Base-by-base conservation (phyloP, 1,140 invertebrate genomes). In the Archegozetes longisetosus region DNA sequence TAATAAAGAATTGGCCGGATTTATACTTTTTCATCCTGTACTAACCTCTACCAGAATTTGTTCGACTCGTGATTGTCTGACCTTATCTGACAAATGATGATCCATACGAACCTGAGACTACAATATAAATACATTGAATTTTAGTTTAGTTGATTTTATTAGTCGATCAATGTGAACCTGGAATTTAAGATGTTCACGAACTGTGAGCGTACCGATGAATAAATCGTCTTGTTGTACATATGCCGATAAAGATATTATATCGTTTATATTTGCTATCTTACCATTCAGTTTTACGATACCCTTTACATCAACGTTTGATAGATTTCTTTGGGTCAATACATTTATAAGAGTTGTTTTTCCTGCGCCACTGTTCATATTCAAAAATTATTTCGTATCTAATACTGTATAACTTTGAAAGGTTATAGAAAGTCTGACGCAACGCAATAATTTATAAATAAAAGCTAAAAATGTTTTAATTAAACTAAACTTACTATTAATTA, bases 291-390 rank as follows among this genome's bases (percentile, higher is more conserved):
- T 55, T 3, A 77, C 76, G 26, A 86, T 75, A 1, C 87, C 87
- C 26, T 77, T 78, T 17, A 86, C 76, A 1, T 77, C 74, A 0
- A 92, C 74, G n/a, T 82, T 81, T 6, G 77, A 74, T 3, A 82
- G 81, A 64, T 77, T 79, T 3, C 87, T 78, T 70, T 85, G 85
- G 1, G 89, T 94, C 29, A 97, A 68, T 0, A 88, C 80, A 70
- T 97, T 97, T 48, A 97, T 72, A 0, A 97, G 77, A 0, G 91
- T 96, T 0, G 92, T 94, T 75, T 98, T 98, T 3, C 94, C 94
- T 0, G 93, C 87, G 0, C 92, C 93, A 26, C 28, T 46, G 17
- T 40, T 40, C 6, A 40, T 17, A 17, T 6, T 40, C 6, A 40
- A 40, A 29, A 48, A n/a, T n/a, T n/a, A n/a, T n/a, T n/a, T n/a